Base-by-base conservation (phyloP, 2,888 invertebrate species). In the Timema podura region DNA sequence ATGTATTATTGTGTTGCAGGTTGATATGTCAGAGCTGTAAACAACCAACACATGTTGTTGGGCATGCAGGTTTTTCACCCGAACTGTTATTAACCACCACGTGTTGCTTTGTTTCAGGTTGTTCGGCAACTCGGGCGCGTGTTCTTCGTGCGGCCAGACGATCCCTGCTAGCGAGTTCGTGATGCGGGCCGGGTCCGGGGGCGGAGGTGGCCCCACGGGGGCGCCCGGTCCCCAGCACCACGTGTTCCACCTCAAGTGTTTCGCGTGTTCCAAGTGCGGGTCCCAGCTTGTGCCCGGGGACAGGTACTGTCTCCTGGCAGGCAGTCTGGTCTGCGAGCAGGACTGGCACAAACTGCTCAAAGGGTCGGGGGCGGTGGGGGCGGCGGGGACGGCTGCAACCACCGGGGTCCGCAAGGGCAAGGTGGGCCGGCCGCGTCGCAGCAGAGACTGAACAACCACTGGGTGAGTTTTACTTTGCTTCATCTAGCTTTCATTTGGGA, bases 231-330 rank as follows among this genome's bases (percentile, higher is more conserved):
- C 80, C 81, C 84, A 88, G 79, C 84, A 87, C 75, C 89, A 89
- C 83, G 93, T 95, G 79, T 96, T 94, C 88, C 96, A 96, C 87
- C 88, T 95, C 84, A 95, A 95, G 85, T 96, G 96, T 85, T 96
- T 96, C 86, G 89, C 91, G 77, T 96, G 96, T 87, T 93, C 92
- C 83, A 95, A 95, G 83, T 96, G 96, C 83, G 91, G 92, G 78
- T 88, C 90, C 79, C 92, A 90, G 83, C 90, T 96, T 79, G 89
- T 91, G 83, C 90, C 93, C 78, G 96, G 96, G 78, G 96, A 96
- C 88, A 89, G 93, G 85, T 96, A 93, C 85, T 93, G 94, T 83
- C 89, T 96, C 86, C 85, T 96, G 77, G 91, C 93, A 79, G 96
- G 95, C 75, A 91, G 90, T 80, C 87, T 95, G 80, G 91, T 96